Conservation (phyloP, 2,797 vertebrate species). For the Macrochelys suwanniensis region DNA sequence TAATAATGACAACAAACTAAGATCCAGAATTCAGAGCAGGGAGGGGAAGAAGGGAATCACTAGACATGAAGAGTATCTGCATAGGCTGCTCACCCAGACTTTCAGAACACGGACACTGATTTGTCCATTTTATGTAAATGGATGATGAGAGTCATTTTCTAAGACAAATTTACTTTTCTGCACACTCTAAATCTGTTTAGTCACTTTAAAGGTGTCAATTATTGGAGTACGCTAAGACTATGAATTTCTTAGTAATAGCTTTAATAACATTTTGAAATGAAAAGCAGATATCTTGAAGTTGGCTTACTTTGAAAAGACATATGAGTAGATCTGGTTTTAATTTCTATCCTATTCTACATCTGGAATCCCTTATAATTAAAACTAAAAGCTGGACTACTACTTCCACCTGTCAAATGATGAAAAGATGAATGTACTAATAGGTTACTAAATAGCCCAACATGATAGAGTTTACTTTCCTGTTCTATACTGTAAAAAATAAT, state of each 20-base stretch:
- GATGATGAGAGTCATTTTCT: slow-evolving; percentile 94
- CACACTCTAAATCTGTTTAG: slow-evolving; percentile 97
- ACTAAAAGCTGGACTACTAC: slow-evolving; percentile 97
- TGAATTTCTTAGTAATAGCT: slow-evolving; percentile 96
- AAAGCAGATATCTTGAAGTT: slow-evolving; percentile 98
- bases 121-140: slow-evolving; percentile 88
- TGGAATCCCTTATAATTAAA: slow-evolving; percentile 99
- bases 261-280: slow-evolving; percentile 99
- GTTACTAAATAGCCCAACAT: slow-evolving; percentile 89
- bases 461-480: slow-evolving; percentile 82
- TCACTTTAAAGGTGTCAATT: slow-evolving; percentile 99
- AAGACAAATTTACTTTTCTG: slow-evolving; percentile 99
- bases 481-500: slow-evolving; percentile 81
- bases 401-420: slow-evolving; percentile 99
- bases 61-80: neutral
- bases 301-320: slow-evolving; percentile 97
- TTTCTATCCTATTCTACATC: slow-evolving; percentile 97
- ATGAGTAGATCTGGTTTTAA: slow-evolving; percentile 98
- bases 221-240: slow-evolving; percentile 93
- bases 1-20: slow-evolving; percentile 37
- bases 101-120: slow-evolving; percentile 72
- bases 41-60: neutral
- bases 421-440: slow-evolving; percentile 99
- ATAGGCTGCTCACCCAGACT: slow-evolving; percentile 42
- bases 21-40: neutral